Percentiles rank a stretch among this genome's conserved stretches.
Evolutionary conservation across 2,113 vertebrate species (phyloP).

Genomic region (Muntiacus reevesi): DNA sequence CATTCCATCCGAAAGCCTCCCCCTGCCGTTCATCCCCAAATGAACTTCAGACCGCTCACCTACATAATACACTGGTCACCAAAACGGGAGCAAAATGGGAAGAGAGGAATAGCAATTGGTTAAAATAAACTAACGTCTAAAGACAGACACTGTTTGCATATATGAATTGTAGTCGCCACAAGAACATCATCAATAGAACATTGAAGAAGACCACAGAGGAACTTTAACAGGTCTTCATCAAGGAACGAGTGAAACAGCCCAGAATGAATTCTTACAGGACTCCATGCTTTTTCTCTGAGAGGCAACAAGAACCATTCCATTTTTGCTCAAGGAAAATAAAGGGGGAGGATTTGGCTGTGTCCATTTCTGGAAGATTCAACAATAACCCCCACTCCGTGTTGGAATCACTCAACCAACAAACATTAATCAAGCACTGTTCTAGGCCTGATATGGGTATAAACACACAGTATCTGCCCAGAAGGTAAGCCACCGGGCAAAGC

Average conservation of each 20-base stretch:
- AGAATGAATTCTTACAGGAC: background rate
- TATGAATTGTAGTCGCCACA: background rate
- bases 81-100: background rate
- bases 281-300: background rate
- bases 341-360: background rate
- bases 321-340: background rate
- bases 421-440: rapidly evolving
- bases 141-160: background rate
- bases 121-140: background rate
- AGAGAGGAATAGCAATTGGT: background rate
- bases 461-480: background rate
- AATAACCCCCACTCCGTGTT: background rate
- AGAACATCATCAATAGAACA: background rate
- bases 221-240: rapidly evolving
- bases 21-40: background rate
- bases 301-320: background rate
- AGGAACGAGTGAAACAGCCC: background rate
- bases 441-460: no score
- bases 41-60: background rate
- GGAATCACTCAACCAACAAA: background rate
- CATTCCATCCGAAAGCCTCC: background rate
- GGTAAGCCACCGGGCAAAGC: rapidly evolving
- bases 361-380: background rate
- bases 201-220: background rate
- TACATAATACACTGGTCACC: rapidly evolving